Conservation (phyloP, 2,888 invertebrate genomes). For the Mayetiola destructor region DNA sequence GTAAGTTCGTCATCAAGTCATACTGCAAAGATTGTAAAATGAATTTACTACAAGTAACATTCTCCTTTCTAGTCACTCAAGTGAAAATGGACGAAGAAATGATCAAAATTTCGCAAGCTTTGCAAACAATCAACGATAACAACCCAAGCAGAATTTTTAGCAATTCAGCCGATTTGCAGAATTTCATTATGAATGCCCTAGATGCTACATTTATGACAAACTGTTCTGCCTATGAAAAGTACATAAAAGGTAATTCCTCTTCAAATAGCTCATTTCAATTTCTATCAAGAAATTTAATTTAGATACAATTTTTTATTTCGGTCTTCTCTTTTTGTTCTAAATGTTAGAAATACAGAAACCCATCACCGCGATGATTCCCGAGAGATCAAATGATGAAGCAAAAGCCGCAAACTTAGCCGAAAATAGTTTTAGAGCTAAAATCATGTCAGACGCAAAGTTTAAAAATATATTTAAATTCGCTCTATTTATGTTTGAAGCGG, state of each 20-base stretch:
- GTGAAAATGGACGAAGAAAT: no score
- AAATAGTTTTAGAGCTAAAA: neutral
- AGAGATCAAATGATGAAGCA: neutral
- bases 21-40: no score
- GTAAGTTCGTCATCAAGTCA: no score
- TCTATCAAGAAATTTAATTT: neutral
- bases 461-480: neutral
- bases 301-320: neutral
- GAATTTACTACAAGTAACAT: no score
- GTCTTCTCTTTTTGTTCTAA: constrained; percentile 1
- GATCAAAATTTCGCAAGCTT: no score
- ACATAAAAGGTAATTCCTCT: neutral
- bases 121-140: no score
- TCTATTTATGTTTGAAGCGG: neutral
- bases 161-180: neutral
- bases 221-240: neutral
- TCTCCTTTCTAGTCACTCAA: no score
- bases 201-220: neutral
- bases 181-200: neutral
- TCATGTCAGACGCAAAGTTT: neutral
- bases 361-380: neutral
- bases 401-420: neutral
- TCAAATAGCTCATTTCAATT: neutral
- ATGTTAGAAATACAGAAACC: neutral
- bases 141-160: neutral